Base-by-base conservation (phyloP, 2,888 invertebrate species). In the Bombylius discolor region DNA sequence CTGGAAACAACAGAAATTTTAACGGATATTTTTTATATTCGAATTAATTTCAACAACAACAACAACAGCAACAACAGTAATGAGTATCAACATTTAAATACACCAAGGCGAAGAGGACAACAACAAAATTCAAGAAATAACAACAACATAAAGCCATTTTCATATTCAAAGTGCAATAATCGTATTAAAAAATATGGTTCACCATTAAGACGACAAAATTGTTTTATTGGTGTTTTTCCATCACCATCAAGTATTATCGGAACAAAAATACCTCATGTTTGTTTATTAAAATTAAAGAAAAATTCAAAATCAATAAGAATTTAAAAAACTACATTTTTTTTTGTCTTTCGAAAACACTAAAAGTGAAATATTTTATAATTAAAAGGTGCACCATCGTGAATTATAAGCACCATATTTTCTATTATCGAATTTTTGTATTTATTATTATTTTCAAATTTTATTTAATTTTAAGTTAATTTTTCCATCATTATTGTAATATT, bases 201-300 rank as follows among this genome's bases (percentile, higher is more conserved):
- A 36, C 68, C 72, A 3, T 67, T 72, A 5, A 61, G 61, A 52
- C 65, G 72, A 7, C 72, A 71, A 58, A 70, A 72, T 53, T 70
- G 71, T 47, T 72, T 72, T 51, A 49, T 73, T 0, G 72, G 70
- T 12, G 59, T 56, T 9, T 53, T 65, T 36, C 70, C 57, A 50
- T 11, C 11, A 42, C 8, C 7, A 42, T 23, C 23, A 23, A 23
- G 3, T 23, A 23, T 23, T 23, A 23, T 23, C 23, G 23, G 3
- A 23, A 23, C 23, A 23, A 23, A 23, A 23, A 23, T 23, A 23
- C 23, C 23, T 23, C 23, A 23, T 23, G 23, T 23, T 23, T 23
- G 23, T 23, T 23, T 23, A 23, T 23, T 23, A 23, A 23, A 23
- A 23, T 23, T 23, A 23, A 23, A 23, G 23, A 23, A 23, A 23